Base-by-base conservation (phyloP, 2,113 vertebrate species). In the Antechinus flavipes region DNA sequence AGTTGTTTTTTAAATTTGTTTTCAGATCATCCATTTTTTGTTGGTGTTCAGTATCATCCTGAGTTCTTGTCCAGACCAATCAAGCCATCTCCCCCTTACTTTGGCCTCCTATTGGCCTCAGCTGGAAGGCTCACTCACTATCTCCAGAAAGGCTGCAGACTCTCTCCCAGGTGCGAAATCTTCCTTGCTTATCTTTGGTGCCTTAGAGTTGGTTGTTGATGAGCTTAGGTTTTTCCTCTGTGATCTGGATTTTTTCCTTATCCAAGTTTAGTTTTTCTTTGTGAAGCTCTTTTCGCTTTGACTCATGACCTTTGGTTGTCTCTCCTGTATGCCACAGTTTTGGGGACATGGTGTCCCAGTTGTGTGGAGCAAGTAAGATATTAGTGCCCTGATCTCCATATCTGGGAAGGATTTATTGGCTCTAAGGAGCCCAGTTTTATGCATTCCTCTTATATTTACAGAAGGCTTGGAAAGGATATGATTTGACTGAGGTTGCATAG, bases 41-140 rank as follows among this genome's bases (percentile, higher is more conserved):
- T 99, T 7, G 99, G 99, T 2, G 99, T 99, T 50, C 99, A 99
- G 98, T 99, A 99, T 93, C 99, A 99, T 94, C 99, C 99, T 0
- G 99, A 99, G 97, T 99, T 99, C 98, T 99, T 99, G 55, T 99
- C 99, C 12, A 99, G 99, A 2, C 99, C 99, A 35, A 99, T 99
- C 92, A 99, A 99, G 84, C 99, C 99, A 0, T 99, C 99, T 0
- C 99, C 99, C 0, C 99, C 99, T 0, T 99, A 99, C 97, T 99
- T 99, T 0, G 99, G 99, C 91, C 98, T 99, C 61, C 98, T 99
- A 35, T 97, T 99, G 97, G 99, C 99, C 0, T 99, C 99, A 3
- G 99, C 99, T 0, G 99, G 99, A 54, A 99, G 99, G 92, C 99
- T 99, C 24, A 98, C 98, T 0, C 99, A 99, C 97, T 99, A 99